Percentiles rank a stretch among this genome's conserved stretches.
phyloP scores from a whole-genome alignment of 1,140 invertebrate genomes.

The Yoshiicerus persimilis region DNA sequence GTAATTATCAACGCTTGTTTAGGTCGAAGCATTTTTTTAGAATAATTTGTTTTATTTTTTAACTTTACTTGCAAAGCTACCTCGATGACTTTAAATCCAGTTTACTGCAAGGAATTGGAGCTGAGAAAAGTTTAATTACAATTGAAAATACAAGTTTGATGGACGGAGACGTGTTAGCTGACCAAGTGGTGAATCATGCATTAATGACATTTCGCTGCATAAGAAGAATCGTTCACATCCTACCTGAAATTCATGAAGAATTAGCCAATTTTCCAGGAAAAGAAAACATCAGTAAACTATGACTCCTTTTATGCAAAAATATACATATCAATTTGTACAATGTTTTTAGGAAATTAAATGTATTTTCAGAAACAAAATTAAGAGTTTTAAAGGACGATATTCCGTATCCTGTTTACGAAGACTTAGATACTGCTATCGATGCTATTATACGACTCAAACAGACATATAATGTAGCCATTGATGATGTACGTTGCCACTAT shows the following conservation, averaged over 20 bases:
- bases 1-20: too few relatives aligned
- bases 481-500: background rate
- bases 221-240: background rate
- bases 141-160: background rate
- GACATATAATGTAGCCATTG: conserved; percentile 15
- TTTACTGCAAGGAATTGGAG: background rate
- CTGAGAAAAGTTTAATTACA: background rate
- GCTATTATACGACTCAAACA: background rate
- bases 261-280: background rate
- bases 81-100: background rate
- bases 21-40: too few relatives aligned
- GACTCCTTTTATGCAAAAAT: too few relatives aligned
- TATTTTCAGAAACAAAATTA: background rate
- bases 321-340: too few relatives aligned
- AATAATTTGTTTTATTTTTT: too few relatives aligned
- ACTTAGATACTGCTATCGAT: background rate
- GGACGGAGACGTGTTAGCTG: background rate
- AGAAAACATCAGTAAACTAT: background rate
- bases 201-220: conserved; percentile 20
- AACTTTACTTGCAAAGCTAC: background rate
- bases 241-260: background rate
- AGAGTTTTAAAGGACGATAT: background rate
- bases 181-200: conserved; percentile 19
- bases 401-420: background rate
- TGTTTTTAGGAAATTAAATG: too few relatives aligned